Percentiles rank a stretch among this genome's conserved stretches.
Conservation (phyloP, 2,888 invertebrate genomes). For the Parapristionchus giblindavisi region DNA sequence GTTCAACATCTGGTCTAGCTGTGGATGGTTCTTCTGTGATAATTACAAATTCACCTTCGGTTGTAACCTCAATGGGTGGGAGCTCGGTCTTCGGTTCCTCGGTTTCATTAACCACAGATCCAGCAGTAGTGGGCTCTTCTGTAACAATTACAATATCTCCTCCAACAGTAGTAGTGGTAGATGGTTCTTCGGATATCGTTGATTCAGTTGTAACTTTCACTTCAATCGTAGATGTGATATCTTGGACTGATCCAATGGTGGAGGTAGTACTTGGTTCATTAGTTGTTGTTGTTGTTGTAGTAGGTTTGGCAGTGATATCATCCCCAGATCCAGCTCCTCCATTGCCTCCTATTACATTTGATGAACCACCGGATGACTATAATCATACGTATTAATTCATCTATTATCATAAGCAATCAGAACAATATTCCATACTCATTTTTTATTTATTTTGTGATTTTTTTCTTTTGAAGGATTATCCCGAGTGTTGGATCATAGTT, state of each 20-base stretch:
- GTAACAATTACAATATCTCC: background rate
- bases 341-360: conserved; percentile 28
- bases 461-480: too few relatives aligned
- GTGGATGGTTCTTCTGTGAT: conserved; percentile 13
- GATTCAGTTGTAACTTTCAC: background rate
- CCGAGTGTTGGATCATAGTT: too few relatives aligned
- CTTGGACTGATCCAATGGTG: background rate
- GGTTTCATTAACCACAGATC: background rate
- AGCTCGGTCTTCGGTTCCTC: background rate
- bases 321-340: conserved; percentile 33
- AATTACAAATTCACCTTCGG: background rate
- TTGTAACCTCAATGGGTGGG: background rate
- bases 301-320: conserved; percentile 32
- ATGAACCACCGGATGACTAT: conserved; percentile 12
- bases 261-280: background rate
- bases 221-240: background rate
- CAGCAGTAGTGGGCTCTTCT: background rate
- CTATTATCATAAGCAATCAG: too few relatives aligned
- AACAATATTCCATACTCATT: background rate
- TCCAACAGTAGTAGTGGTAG: background rate
- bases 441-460: background rate
- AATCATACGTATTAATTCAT: too few relatives aligned
- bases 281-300: background rate
- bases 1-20: background rate
- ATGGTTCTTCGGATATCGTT: conserved; percentile 1